Conservation (phyloP, 1,140 invertebrate genomes). For the Drosophila quadrilineata region DNA sequence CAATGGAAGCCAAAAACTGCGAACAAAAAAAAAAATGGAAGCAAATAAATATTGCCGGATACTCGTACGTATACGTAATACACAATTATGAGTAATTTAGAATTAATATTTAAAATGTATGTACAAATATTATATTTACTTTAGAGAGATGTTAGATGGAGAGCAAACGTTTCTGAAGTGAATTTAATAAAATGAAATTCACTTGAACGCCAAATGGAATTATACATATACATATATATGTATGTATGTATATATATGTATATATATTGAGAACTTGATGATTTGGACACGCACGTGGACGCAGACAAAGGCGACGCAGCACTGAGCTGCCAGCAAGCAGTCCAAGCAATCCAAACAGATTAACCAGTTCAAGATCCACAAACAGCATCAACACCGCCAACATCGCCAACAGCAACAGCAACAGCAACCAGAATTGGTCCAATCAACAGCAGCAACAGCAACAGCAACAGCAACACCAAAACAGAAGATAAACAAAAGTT, state of each 20-base stretch:
- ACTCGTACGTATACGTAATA: not conserved
- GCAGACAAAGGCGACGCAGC: slow-evolving; percentile 42
- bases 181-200: no score
- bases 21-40: not conserved
- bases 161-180: no score
- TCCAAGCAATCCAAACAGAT: slow-evolving; percentile 10
- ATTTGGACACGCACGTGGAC: slow-evolving; percentile 40
- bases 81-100: not conserved
- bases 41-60: not conserved
- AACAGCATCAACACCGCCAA: not conserved
- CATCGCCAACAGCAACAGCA: slow-evolving; percentile 24
- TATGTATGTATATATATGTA: no score
- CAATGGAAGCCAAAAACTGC: slow-evolving; percentile 25
- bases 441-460: slow-evolving; percentile 15
- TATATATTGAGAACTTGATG: not conserved
- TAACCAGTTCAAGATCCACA: slow-evolving; percentile 18
- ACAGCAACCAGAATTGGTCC: slow-evolving; percentile 10
- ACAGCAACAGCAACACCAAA: not conserved
- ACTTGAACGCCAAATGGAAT: not conserved
- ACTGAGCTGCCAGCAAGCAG: slow-evolving; percentile 20
- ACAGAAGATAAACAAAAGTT: slow-evolving; percentile 72
- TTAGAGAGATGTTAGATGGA: no score
- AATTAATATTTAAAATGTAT: not conserved
- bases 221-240: slow-evolving; percentile 29
- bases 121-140: no score